phyloP scores from a whole-genome alignment of 1,140 invertebrate species.

The Aphaenogaster rudis region DNA sequence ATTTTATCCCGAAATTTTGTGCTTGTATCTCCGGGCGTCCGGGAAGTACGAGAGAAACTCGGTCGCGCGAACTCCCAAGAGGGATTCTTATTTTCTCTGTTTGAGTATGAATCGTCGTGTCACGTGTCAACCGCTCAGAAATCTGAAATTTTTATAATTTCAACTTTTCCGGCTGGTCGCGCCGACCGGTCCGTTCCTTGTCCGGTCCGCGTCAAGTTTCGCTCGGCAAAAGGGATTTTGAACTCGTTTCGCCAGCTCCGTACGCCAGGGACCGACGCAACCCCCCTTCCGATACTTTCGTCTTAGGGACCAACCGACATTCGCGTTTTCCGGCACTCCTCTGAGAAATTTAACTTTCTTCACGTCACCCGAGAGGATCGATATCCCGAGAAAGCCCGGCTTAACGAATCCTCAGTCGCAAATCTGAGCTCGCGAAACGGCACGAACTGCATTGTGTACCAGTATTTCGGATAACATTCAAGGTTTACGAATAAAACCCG shows the following conservation, averaged over 20 bases:
- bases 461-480: not conserved
- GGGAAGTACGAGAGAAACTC: slow-evolving; percentile 19
- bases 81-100: slow-evolving; percentile 61
- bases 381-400: slow-evolving; percentile 67
- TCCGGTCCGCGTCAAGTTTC: slow-evolving; percentile 71
- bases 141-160: slow-evolving; percentile 82
- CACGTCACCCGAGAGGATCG: slow-evolving; percentile 66
- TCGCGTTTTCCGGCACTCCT: slow-evolving; percentile 72
- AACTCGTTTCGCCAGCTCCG: slow-evolving; percentile 72
- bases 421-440: slow-evolving; percentile 36
- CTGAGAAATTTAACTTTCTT: slow-evolving; percentile 81
- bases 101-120: slow-evolving; percentile 66
- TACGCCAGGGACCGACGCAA: slow-evolving; percentile 60
- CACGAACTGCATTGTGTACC: not conserved
- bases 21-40: slow-evolving; percentile 18
- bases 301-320: slow-evolving; percentile 49
- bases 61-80: slow-evolving; percentile 25
- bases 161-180: slow-evolving; percentile 76
- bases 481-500: not conserved
- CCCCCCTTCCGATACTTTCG: slow-evolving; percentile 47
- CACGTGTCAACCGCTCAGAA: slow-evolving; percentile 73
- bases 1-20: slow-evolving; percentile 32
- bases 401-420: slow-evolving; percentile 66
- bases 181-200: slow-evolving; percentile 43
- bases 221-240: slow-evolving; percentile 75